phyloP scores from a whole-genome alignment of 2,113 vertebrate genomes.

The Scytalopus superciliaris region DNA sequence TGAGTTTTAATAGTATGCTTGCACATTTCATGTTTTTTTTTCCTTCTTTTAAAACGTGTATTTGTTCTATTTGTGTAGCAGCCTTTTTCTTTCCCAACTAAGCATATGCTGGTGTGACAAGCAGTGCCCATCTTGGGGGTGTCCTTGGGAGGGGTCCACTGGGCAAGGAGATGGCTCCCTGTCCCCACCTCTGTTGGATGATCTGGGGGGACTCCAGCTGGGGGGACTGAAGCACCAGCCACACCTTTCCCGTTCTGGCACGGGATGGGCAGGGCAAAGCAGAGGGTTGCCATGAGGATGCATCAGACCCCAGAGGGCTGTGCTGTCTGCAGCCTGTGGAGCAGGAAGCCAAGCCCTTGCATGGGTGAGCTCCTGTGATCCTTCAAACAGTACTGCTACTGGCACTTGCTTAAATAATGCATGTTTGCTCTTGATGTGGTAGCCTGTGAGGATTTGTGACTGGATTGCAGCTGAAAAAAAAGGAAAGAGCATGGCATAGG shows the following conservation, averaged over 20 bases:
- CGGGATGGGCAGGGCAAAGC: background rate
- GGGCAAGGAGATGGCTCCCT: background rate
- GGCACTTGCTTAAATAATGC: background rate
- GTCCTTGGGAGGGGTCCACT: no score
- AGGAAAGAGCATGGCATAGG: background rate
- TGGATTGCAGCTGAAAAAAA: background rate
- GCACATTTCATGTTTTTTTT: accelerated
- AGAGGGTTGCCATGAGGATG: background rate
- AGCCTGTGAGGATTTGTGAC: background rate
- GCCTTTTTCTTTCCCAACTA: background rate
- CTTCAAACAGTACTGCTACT: accelerated
- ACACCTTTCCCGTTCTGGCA: background rate
- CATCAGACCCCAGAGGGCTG: accelerated
- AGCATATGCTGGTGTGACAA: accelerated
- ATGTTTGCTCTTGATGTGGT: background rate
- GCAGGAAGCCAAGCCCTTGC: accelerated
- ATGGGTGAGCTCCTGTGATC: accelerated
- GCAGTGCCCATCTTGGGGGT: background rate
- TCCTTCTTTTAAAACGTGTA: background rate
- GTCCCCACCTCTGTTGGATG: background rate
- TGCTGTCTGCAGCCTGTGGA: background rate
- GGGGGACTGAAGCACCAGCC: accelerated
- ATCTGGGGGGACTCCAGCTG: accelerated
- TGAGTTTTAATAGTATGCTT: background rate
- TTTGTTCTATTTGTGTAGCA: background rate